Conservation (phyloP, 2,888 invertebrate genomes). For the Acrobasis suavella region DNA sequence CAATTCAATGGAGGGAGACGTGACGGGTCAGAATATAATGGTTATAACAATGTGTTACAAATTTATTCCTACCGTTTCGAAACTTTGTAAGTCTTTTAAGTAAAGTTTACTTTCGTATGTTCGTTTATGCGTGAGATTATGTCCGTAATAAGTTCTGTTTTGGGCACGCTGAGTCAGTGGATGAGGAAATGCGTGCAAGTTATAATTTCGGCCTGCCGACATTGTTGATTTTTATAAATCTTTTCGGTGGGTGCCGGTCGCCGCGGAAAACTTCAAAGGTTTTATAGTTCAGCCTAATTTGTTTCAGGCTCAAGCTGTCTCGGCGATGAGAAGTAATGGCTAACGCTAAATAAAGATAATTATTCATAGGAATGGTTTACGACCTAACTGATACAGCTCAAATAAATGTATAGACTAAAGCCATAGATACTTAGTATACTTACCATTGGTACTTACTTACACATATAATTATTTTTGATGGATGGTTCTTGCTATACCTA, state of each 20-base stretch:
- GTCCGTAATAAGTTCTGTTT: slow-evolving; percentile 78
- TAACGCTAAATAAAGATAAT: neutral
- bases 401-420: no score
- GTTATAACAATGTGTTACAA: slow-evolving; percentile 48
- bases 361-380: neutral
- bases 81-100: slow-evolving; percentile 28
- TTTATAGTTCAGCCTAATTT: slow-evolving; percentile 20
- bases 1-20: slow-evolving; percentile 43
- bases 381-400: no score
- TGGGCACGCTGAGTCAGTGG: slow-evolving; percentile 76
- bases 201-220: slow-evolving; percentile 77
- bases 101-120: slow-evolving; percentile 41
- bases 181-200: slow-evolving; percentile 80
- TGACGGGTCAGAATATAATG: slow-evolving; percentile 49
- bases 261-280: slow-evolving; percentile 44
- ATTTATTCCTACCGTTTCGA: slow-evolving; percentile 35
- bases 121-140: slow-evolving; percentile 38
- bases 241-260: slow-evolving; percentile 44
- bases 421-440: no score
- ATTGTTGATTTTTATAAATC: slow-evolving; percentile 76
- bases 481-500: no score
- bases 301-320: slow-evolving; percentile 8
- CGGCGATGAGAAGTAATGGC: neutral
- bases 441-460: no score
- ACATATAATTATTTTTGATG: no score